These are phyloP conservation scores for Callaeas wilsoni DNA, from an alignment of 2,113 vertebrate species.

Conservation along the genomic window DNA sequence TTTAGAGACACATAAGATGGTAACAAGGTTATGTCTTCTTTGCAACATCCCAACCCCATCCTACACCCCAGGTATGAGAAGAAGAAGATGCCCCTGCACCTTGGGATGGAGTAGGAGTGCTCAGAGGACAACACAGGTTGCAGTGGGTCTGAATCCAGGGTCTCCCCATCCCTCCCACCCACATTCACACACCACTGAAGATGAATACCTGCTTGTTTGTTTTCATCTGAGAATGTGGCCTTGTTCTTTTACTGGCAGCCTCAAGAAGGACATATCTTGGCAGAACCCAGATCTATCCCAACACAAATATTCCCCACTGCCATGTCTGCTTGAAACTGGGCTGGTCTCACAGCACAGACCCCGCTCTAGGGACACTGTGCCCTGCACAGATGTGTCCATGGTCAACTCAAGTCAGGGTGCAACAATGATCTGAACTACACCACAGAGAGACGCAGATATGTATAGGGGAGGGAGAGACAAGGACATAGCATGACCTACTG, in stretches of 20 bases:
- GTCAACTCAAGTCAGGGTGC: not conserved
- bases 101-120: not conserved
- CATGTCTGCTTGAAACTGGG: not conserved
- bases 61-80: not conserved
- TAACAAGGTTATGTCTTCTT: not conserved
- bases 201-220: not conserved
- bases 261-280: not conserved
- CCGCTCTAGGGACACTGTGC: not conserved
- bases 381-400: not conserved
- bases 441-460: not conserved
- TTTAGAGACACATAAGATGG: not conserved
- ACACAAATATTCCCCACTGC: not conserved
- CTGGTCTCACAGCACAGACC: not conserved
- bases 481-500: not conserved
- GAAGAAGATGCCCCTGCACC: not conserved
- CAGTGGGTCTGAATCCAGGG: not conserved
- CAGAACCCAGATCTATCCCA: not conserved
- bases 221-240: not conserved
- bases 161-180: not conserved
- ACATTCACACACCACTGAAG: not conserved
- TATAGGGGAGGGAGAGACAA: fast-evolving
- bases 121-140: not conserved
- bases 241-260: not conserved
- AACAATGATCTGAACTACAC: not conserved
- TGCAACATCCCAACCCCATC: not conserved